Evolutionary conservation across 2,888 invertebrate species (phyloP), one percentile per base, ranked within the genome.

Genomic region (Epirrhoe alternata): DNA sequence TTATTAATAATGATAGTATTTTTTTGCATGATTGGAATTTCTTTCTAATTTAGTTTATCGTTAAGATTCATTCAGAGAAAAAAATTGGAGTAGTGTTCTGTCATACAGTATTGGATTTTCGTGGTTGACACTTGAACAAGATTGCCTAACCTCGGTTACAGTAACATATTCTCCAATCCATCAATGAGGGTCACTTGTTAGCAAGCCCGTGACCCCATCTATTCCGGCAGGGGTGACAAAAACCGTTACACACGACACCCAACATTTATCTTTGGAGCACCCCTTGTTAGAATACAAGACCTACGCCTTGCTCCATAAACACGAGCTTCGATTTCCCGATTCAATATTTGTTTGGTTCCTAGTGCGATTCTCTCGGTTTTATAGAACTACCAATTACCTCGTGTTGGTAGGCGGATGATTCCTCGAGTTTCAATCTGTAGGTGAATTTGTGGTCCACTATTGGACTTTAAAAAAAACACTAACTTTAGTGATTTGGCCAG

Each of bases 221-320:
- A 65, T 61, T 14, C 14, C 50, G 33, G 38, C 53, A 42, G 56
- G 47, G 57, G 45, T 57, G 57, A 52, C 56, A 61, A 56, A 30
- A 56, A 60, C 56, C 56, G 49, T 61, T 65, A 47, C 61, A 30
- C 35, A 6, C 47, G 65, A 61, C 65, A 53, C 61, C 52, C 5
- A 6, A 30, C 53, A 66, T 54, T 53, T 33, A 50, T 66, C 61
- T 52, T 47, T 45, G 52, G n/a, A 47, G 4, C 30, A 35, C 7
- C 6, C n/a, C 7, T 5, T 16, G 57, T 42, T n/a, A 33, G 50
- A 60, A 56, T 55, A 52, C 49, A 14, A 45, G 35, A n/a, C 31
- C 49, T 6, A 8, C 16, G 24, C 12, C 45, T 61, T 12, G 47
- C 33, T 53, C 35, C 35, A 33, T 45, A 61, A 45, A 33, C 52